These are phyloP conservation scores for Biston stratarius DNA, from an alignment of 2,888 invertebrate species.

Conservation along the genomic window DNA sequence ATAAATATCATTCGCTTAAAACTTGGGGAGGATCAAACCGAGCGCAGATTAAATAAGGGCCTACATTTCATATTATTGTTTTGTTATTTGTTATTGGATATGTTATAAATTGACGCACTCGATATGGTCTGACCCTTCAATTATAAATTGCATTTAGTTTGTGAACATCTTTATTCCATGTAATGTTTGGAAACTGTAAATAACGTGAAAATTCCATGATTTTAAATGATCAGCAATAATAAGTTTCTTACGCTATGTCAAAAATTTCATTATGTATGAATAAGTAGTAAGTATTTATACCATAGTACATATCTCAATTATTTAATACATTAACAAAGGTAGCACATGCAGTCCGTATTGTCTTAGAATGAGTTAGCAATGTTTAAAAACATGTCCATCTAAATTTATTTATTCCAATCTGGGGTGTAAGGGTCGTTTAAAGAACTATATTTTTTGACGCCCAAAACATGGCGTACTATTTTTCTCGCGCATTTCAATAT, in stretches of 20 bases:
- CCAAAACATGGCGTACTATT: no score
- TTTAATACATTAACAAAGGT: conserved; percentile 1
- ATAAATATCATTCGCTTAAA: conserved; percentile 24
- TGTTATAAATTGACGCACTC: conserved; percentile 43
- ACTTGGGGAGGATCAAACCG: conserved; percentile 53
- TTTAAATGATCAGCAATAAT: conserved; percentile 54
- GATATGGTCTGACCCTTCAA: conserved; percentile 53
- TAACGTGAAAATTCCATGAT: conserved; percentile 52
- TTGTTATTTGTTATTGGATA: conserved; percentile 14
- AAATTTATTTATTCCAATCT: not conserved
- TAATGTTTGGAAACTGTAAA: conserved; percentile 44
- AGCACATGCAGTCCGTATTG: not conserved
- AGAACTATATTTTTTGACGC: no score
- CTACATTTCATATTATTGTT: conserved; percentile 1
- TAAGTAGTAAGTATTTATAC: conserved; percentile 45
- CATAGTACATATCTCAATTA: conserved; percentile 40
- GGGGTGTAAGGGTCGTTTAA: no score
- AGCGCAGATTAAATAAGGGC: conserved; percentile 39
- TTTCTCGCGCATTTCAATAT: no score
- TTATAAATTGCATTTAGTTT: conserved; percentile 40
- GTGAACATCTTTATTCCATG: conserved; percentile 42
- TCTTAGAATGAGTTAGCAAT: not conserved
- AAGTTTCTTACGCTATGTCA: conserved; percentile 36
- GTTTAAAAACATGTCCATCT: not conserved
- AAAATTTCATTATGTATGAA: conserved; percentile 43